Percentiles rank a stretch among this genome's conserved stretches.
These are phyloP conservation scores for Dromius quadrimaculatus DNA, from an alignment of 2,888 invertebrate genomes.

Conservation along the genomic window DNA sequence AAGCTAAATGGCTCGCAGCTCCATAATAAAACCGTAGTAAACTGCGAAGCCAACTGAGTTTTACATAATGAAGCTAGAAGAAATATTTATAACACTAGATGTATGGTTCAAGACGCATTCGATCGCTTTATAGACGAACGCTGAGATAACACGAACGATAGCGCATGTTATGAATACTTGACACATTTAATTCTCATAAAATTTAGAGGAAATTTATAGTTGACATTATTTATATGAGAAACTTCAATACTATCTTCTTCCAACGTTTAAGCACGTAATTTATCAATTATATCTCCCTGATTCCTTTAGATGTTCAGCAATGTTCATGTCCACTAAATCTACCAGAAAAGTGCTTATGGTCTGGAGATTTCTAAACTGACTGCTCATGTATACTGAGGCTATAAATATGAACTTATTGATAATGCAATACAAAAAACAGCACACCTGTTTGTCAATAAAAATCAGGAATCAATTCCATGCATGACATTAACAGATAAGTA, in stretches of 20 bases:
- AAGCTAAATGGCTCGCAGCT: slow-evolving; percentile 12
- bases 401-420: background rate
- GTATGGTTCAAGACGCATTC: background rate
- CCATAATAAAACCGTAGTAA: slow-evolving; percentile 25
- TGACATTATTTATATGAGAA: background rate
- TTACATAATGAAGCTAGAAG: slow-evolving; percentile 1
- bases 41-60: slow-evolving; percentile 2
- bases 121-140: slow-evolving; percentile 7
- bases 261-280: background rate
- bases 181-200: slow-evolving; percentile 26
- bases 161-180: slow-evolving; percentile 17
- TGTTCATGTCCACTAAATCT: too few species aligned
- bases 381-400: background rate
- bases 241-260: background rate
- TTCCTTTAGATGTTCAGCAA: too few species aligned
- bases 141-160: slow-evolving; percentile 6
- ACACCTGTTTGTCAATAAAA: too few species aligned
- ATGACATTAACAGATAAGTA: background rate
- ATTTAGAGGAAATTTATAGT: slow-evolving; percentile 2
- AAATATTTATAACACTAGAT: background rate
- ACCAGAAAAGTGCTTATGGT: too few species aligned
- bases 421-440: background rate
- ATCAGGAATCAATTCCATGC: background rate
- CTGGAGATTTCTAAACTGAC: too few species aligned
- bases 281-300: too few species aligned